A percentile compares a stretch with the other conserved stretches of the same genome.
These are phyloP conservation scores for Halcyon leucocephala DNA, from an alignment of 2,797 vertebrate genomes.

Conservation along the genomic window DNA sequence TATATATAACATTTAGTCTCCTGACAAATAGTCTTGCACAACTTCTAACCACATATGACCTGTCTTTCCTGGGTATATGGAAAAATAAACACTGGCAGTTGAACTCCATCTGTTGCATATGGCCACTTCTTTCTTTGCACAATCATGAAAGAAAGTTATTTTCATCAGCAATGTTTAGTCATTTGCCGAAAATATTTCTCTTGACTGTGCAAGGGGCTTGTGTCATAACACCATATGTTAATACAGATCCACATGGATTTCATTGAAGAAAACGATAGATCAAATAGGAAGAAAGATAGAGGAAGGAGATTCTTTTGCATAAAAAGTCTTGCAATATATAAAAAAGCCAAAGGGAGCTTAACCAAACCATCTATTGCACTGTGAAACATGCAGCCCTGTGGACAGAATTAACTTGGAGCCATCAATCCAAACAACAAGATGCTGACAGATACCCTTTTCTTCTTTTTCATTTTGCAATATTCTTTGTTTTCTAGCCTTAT, in stretches of 20 bases:
- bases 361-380: background rate
- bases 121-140: conserved; percentile 14
- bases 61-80: background rate
- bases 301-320: background rate
- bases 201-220: conserved; percentile 11
- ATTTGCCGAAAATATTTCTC: conserved; percentile 55
- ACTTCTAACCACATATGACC: conserved; percentile 9
- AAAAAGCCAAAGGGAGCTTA: background rate
- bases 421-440: background rate
- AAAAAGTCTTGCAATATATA: background rate
- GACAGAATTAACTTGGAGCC: background rate
- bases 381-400: background rate
- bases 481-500: conserved; percentile 77
- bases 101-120: conserved; percentile 19
- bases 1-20: background rate
- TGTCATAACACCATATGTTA: conserved; percentile 32
- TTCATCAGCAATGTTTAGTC: conserved; percentile 52
- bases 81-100: conserved; percentile 11
- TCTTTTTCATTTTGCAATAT: background rate
- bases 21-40: conserved; percentile 4
- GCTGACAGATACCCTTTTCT: background rate
- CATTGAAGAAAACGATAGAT: background rate
- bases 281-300: background rate
- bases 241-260: conserved; percentile 11
- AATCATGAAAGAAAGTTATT: conserved; percentile 59